Conservation (phyloP, 2,113 vertebrate genomes). For the Chaenocephalus aceratus region DNA sequence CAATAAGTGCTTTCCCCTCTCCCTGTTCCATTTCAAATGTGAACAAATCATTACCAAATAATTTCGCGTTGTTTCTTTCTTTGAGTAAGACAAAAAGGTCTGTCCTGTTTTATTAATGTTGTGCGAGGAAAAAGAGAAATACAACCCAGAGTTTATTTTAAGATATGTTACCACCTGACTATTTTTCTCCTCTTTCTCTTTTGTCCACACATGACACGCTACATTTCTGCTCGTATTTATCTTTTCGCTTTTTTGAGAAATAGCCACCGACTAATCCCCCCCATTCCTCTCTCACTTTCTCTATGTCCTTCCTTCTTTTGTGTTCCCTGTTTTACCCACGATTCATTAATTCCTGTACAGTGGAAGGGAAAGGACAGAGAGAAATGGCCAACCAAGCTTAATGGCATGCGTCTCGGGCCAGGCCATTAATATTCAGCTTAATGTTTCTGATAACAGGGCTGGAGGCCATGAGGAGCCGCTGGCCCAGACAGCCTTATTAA, state of each 20-base stretch:
- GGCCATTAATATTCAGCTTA: slow-evolving; percentile 99
- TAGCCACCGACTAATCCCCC: slow-evolving; percentile 53
- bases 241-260: slow-evolving; percentile 67
- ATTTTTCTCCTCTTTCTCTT: slow-evolving; percentile 40
- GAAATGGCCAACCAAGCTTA: slow-evolving; percentile 94
- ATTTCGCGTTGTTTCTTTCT: slow-evolving; percentile 82
- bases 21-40: slow-evolving; percentile 95
- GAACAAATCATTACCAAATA: slow-evolving; percentile 97
- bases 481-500: slow-evolving; percentile 86
- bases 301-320: slow-evolving; percentile 67
- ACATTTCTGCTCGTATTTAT: slow-evolving; percentile 68
- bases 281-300: slow-evolving; percentile 80
- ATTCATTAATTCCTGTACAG: slow-evolving; percentile 98
- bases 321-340: slow-evolving; percentile 83
- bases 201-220: slow-evolving; percentile 62
- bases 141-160: slow-evolving; percentile 91
- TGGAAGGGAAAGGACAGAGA: slow-evolving; percentile 93
- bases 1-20: slow-evolving; percentile 93
- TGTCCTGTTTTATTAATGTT: slow-evolving; percentile 90
- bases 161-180: slow-evolving; percentile 73
- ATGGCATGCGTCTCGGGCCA: slow-evolving; percentile 96
- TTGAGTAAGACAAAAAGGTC: slow-evolving; percentile 89
- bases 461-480: slow-evolving; percentile 91
- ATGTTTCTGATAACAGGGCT: slow-evolving; percentile 99
- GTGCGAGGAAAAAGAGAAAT: slow-evolving; percentile 75